Percentiles rank a stretch among this genome's conserved stretches.
These are phyloP conservation scores for Leucoptera coffeella DNA, from an alignment of 2,888 invertebrate genomes.

Conservation along the genomic window DNA sequence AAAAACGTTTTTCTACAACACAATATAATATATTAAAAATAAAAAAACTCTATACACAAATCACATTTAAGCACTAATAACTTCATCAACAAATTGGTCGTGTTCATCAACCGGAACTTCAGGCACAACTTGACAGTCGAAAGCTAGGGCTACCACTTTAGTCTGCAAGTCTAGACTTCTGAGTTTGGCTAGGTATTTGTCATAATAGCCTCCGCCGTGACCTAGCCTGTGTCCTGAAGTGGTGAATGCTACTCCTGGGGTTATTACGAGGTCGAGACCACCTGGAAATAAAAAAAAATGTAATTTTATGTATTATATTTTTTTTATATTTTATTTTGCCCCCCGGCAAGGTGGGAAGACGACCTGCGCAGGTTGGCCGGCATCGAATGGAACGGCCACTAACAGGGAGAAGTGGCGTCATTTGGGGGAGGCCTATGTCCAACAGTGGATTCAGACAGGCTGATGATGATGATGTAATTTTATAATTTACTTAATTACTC, in stretches of 20 bases:
- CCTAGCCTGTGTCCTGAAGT: slow-evolving; percentile 62
- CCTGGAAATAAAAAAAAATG: slow-evolving; percentile 34
- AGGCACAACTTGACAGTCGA: slow-evolving; percentile 74
- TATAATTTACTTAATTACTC: no score
- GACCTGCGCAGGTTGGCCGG: no score
- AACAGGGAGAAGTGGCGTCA: no score
- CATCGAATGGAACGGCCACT: no score
- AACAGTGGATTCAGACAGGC: no score
- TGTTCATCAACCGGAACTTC: slow-evolving; percentile 66
- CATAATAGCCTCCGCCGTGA: slow-evolving; percentile 94
- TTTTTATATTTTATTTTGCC: no score
- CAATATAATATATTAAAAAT: no score
- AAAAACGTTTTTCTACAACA: no score
- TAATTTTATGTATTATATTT: no score
- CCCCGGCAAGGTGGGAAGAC: no score
- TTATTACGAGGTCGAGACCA: slow-evolving; percentile 81
- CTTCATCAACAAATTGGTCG: slow-evolving; percentile 67
- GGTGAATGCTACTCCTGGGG: slow-evolving; percentile 90
- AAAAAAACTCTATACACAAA: not conserved
- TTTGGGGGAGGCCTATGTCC: no score
- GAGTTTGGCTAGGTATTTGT: slow-evolving; percentile 60
- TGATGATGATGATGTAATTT: no score
- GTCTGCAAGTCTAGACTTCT: slow-evolving; percentile 18
- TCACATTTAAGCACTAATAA: slow-evolving; percentile 47
- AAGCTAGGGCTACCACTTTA: slow-evolving; percentile 66